These are phyloP conservation scores for Chironomus tentans DNA, from an alignment of 2,888 invertebrate genomes.

Conservation along the genomic window DNA sequence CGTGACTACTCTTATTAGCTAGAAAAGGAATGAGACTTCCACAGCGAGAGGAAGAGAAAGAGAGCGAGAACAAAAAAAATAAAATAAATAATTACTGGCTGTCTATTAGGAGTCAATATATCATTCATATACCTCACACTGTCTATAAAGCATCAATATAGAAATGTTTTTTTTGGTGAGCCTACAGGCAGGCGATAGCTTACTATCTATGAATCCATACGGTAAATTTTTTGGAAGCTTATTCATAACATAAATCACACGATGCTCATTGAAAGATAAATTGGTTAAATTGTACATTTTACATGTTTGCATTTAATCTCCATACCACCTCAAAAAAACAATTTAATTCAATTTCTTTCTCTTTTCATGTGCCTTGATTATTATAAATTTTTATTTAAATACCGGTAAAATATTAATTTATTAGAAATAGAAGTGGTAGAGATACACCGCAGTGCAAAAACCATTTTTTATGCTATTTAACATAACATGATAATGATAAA, in stretches of 20 bases:
- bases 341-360: not conserved
- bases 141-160: not conserved
- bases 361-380: not conserved
- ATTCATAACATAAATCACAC: not conserved
- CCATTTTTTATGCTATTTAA: conserved; percentile 1
- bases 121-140: conserved; percentile 20
- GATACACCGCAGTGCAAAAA: conserved; percentile 4
- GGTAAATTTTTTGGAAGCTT: not conserved
- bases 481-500: not conserved
- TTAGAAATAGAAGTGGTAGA: not conserved
- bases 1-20: too few species aligned
- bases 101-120: conserved; percentile 25
- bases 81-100: conserved; percentile 20
- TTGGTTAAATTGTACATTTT: not conserved
- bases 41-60: not conserved
- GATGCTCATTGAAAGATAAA: conserved; percentile 1
- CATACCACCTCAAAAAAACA: not conserved
- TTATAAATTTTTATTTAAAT: not conserved
- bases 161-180: not conserved
- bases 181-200: too few species aligned
- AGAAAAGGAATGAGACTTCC: too few species aligned
- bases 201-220: too few species aligned
- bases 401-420: not conserved
- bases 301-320: not conserved
- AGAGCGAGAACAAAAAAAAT: not conserved